Base-by-base conservation (phyloP, 2,113 vertebrate genomes). In the Irena cyanogastra region DNA sequence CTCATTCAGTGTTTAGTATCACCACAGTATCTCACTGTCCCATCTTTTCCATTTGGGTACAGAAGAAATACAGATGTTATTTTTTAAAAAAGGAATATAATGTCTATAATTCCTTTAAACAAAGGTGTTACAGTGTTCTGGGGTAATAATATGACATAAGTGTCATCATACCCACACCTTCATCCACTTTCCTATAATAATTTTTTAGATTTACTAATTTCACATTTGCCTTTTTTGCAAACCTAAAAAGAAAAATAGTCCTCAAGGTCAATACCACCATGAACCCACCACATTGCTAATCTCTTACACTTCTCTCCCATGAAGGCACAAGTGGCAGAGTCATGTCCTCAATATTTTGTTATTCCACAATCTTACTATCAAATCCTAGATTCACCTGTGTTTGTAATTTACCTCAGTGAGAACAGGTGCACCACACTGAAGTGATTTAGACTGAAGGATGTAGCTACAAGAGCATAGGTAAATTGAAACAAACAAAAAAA, bases 91-190 rank as follows among this genome's bases (percentile, higher is more conserved):
- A 13, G 7, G 6, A 13, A 17, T 42, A 31, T 68, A 2, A 39
- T 7, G 1, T 26, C 63, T 68, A 10, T 52, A 28, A 9, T 74
- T 57, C 27, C 33, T 70, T 91, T 77, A n/a, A 80, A 57, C 5
- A 71, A 44, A 65, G 7, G 4, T 44, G 6, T 39, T 76, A 61
- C 11, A 44, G 3, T 16, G 3, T 63, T 61, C 47, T 66, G 10
- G 14, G 2, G 0, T n/a, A 79, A 44, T 12, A 54, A 41, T 4
- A 14, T 18, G 69, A 60, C 2, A 0, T 7, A 61, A 35, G 13
- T 31, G 45, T 42, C 21, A n/a, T 24, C 13, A 59, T 30, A 70
- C 11, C 16, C 20, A 83, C 33, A 39, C 9, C 37, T 66, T 23
- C 4, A 5, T 37, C 26, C 27, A 33, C 18, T 69, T 72, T 19